A percentile compares a stretch with the other conserved stretches of the same genome.
Conservation (phyloP, 2,888 invertebrate genomes). For the Notodonta ziczac region DNA sequence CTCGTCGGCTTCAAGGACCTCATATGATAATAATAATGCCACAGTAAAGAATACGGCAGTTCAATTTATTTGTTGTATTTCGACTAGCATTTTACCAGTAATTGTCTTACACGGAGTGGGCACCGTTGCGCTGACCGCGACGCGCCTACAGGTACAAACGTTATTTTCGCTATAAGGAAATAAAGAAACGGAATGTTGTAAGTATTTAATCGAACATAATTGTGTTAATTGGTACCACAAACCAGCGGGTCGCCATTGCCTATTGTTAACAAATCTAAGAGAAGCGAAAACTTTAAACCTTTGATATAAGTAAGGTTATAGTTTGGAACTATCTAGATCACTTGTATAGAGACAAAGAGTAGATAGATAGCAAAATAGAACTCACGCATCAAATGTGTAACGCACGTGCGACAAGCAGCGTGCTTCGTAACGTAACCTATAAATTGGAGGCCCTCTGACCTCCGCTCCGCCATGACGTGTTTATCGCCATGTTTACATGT, state of each 20-base stretch:
- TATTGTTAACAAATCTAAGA: too few relatives aligned
- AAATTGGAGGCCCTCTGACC: not conserved
- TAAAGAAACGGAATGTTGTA: not conserved
- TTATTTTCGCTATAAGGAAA: not conserved
- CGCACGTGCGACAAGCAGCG: not conserved
- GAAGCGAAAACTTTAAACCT: too few relatives aligned
- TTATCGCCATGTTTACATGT: not conserved
- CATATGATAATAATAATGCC: too few relatives aligned
- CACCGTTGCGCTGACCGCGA: not conserved
- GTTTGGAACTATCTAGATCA: too few relatives aligned
- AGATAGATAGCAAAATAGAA: too few relatives aligned
- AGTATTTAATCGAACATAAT: not conserved
- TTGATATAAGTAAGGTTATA: too few relatives aligned
- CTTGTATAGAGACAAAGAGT: too few relatives aligned
- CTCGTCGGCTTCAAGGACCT: too few relatives aligned
- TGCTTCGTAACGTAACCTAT: not conserved
- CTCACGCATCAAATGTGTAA: too few relatives aligned
- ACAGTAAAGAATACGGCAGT: not conserved
- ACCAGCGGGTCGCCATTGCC: too few relatives aligned
- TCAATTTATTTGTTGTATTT: not conserved
- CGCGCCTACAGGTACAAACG: not conserved
- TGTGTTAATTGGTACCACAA: not conserved
- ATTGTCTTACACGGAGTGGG: not conserved
- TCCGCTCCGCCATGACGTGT: not conserved
- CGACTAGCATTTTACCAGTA: not conserved